phyloP scores from a whole-genome alignment of 2,797 vertebrate genomes.

The Enteromius paludinosus region DNA sequence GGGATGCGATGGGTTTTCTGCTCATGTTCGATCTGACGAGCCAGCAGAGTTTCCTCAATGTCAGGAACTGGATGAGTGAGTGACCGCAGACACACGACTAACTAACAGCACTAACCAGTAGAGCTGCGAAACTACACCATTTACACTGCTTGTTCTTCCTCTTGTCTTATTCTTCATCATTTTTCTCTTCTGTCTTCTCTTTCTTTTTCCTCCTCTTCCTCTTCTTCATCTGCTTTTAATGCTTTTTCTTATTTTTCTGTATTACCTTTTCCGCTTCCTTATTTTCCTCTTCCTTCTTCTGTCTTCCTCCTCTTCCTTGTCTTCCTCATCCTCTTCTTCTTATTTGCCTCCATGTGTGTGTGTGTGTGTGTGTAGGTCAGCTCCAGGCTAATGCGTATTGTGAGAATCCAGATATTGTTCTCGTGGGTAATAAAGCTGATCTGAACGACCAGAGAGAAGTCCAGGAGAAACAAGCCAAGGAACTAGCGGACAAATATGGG shows the following conservation, averaged over 20 bases:
- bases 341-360: not conserved
- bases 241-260: too few species aligned
- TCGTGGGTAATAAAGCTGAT: constrained; percentile 95
- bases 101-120: not conserved
- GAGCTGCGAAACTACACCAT: too few species aligned
- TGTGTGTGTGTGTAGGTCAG: constrained; percentile 81
- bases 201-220: too few species aligned
- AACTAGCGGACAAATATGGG: constrained; percentile 94
- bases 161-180: too few species aligned
- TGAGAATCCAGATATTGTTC: constrained; percentile 94
- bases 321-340: not conserved
- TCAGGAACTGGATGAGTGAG: constrained; percentile 98
- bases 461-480: constrained; percentile 90
- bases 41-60: constrained; percentile 96
- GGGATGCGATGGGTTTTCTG: constrained; percentile 96
- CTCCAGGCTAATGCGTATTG: constrained; percentile 97
- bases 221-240: too few species aligned
- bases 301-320: not conserved
- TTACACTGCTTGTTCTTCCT: too few species aligned
- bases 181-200: rapidly evolving
- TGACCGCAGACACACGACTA: constrained; percentile 44
- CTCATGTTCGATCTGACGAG: constrained; percentile 97
- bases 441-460: constrained; percentile 92
- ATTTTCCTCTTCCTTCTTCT: not conserved
- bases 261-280: not conserved